phyloP scores from a whole-genome alignment of 2,113 vertebrate species.

The Hyperopisus bebe region DNA sequence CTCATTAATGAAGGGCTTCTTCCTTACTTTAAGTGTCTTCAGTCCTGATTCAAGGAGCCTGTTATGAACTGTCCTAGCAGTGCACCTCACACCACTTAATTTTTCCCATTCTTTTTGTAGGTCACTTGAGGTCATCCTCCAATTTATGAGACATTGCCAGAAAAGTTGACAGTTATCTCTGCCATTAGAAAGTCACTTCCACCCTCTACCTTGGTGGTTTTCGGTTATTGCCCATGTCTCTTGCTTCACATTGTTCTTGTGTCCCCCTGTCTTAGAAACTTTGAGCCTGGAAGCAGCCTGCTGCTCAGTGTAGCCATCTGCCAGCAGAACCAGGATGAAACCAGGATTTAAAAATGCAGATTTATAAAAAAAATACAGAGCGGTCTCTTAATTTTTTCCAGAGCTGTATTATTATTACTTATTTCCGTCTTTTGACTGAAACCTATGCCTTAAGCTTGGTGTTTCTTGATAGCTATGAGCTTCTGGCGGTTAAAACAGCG shows the following conservation, averaged over 20 bases:
- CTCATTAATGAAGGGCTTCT: background rate
- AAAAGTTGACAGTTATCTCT: background rate
- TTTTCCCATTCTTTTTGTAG: background rate
- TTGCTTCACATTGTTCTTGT: background rate
- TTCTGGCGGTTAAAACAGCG: background rate
- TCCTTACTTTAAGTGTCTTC: background rate
- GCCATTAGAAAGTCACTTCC: background rate
- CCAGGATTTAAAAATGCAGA: background rate
- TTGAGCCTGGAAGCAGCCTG: background rate
- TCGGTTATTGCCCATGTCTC: background rate
- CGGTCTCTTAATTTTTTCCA: background rate
- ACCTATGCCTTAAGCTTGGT: background rate
- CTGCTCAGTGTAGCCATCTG: background rate
- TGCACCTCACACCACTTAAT: background rate
- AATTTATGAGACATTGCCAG: background rate
- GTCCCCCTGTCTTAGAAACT: background rate
- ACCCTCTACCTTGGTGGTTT: background rate
- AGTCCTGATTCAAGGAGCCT: background rate
- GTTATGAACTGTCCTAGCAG: background rate
- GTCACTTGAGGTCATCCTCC: background rate
- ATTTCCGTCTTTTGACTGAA: background rate
- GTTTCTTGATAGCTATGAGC: background rate
- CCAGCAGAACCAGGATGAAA: background rate
- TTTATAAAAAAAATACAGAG: background rate
- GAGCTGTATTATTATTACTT: background rate